Evolutionary conservation across 2,113 vertebrate species (phyloP).

Genomic region (Castor canadensis): DNA sequence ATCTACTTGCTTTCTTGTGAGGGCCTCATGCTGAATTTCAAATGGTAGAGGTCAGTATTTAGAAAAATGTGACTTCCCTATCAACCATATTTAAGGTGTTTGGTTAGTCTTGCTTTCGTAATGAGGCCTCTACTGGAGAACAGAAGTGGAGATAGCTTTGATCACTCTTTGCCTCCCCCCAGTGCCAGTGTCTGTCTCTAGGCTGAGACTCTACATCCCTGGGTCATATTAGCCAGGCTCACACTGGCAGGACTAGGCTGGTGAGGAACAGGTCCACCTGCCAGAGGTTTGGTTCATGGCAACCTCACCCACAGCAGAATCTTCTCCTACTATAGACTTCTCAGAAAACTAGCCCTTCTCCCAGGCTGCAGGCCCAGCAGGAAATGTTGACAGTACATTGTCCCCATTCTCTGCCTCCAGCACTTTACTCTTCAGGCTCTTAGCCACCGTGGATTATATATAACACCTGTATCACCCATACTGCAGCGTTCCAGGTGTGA

Average conservation of each 20-base stretch:
- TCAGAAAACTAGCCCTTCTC: background rate
- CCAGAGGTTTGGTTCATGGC: background rate
- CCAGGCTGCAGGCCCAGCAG: background rate
- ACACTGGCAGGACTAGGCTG: too few relatives aligned
- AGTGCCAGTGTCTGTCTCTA: background rate
- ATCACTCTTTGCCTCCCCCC: background rate
- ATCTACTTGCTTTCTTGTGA: background rate
- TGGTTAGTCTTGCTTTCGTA: background rate
- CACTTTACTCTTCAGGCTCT: background rate
- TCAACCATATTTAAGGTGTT: background rate
- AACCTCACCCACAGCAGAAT: background rate
- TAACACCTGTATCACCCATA: background rate
- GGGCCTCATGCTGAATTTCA: background rate
- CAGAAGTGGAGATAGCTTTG: background rate
- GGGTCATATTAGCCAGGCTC: background rate
- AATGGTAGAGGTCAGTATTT: background rate
- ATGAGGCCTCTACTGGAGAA: background rate
- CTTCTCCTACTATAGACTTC: background rate
- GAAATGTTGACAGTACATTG: background rate
- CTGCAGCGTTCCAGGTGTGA: background rate
- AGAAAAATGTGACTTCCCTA: background rate
- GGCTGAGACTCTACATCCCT: background rate
- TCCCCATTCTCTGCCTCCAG: too few relatives aligned
- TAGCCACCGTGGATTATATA: background rate
- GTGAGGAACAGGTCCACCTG: accelerated